Base-by-base conservation (phyloP, 2,888 invertebrate genomes). In the Plebejus argus region DNA sequence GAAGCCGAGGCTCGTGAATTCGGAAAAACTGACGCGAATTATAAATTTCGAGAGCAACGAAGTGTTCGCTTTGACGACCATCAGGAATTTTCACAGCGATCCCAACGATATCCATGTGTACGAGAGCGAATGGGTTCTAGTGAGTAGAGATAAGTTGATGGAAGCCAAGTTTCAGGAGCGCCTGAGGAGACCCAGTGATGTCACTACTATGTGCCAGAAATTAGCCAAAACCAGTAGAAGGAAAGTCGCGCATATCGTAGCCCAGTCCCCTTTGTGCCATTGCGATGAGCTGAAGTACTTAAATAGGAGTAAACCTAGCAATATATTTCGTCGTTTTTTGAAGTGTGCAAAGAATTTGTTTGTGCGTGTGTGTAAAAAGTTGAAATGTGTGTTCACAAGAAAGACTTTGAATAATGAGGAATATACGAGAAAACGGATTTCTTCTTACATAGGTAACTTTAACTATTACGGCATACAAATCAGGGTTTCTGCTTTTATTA, bases 61-160 rank as follows among this genome's bases (percentile, higher is more conserved):
- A 80, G 83, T 93, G 23, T 89, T 84, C 75, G 91, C 90, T 12
- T 84, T 94, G 81, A 91, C 93, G 1, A 94, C 94, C 1, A 86
- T 90, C 8, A 87, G 83, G 76, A 94, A 93, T 79, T 94, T 94
- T 79, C 88, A 87, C 39, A 83, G 84, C 18, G 92, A 94, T 77
- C 84, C 84, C 10, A 76, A 92, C 18, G 85, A 87, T n/a, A 89
- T 90, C 56, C 90, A 88, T 72, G 89, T 88, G 18, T 84, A 85
- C 23, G 90, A 93, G 82, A 93, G 93, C 79, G 90, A 92, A 70
- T 94, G 94, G 94, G 86, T 94, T 61, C 82, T 94, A 39, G 82
- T 93, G 3, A 87, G 88, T 1, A 84, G 85, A 61, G 86, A 91
- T 72, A 86, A 90, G 76, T 79, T 94, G 1, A 80, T 86, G 61